Percentiles rank a stretch among this genome's conserved stretches.
Evolutionary conservation across 2,797 vertebrate genomes (phyloP).

Genomic region (Chiroxiphia lanceolata): DNA sequence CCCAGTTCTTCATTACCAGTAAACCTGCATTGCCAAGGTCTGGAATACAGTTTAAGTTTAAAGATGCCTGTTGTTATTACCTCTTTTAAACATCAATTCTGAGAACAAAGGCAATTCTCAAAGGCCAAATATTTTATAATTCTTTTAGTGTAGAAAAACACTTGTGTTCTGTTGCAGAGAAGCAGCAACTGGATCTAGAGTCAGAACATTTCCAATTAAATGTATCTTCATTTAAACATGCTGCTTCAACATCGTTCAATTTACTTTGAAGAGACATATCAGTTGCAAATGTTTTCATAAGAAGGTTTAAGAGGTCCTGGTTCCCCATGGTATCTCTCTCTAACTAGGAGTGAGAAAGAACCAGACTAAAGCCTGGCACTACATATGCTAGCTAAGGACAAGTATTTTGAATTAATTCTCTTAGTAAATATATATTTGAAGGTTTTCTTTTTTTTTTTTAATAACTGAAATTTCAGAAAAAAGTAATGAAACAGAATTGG

Average conservation of each 20-base stretch:
- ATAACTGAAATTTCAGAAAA: background rate
- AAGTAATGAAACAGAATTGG: background rate
- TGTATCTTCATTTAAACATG: background rate
- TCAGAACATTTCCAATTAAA: background rate
- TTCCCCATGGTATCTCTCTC: background rate
- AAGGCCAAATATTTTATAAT: background rate
- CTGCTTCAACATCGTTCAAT: background rate
- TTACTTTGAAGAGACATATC: background rate
- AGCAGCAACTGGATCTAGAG: background rate
- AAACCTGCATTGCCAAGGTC: background rate
- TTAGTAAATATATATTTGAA: background rate
- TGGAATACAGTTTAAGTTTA: background rate
- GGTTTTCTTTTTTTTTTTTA: background rate
- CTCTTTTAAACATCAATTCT: background rate
- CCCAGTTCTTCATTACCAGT: background rate
- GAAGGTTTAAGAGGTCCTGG: background rate
- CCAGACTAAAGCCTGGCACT: background rate
- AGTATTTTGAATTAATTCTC: background rate
- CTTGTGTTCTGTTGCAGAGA: background rate
- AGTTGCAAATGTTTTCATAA: background rate
- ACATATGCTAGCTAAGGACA: background rate
- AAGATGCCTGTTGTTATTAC: background rate
- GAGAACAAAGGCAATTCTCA: background rate
- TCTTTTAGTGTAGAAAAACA: background rate
- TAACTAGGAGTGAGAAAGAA: background rate